Evolutionary conservation across 2,113 vertebrate species (phyloP).

Genomic region (Xenopus tropicalis): DNA sequence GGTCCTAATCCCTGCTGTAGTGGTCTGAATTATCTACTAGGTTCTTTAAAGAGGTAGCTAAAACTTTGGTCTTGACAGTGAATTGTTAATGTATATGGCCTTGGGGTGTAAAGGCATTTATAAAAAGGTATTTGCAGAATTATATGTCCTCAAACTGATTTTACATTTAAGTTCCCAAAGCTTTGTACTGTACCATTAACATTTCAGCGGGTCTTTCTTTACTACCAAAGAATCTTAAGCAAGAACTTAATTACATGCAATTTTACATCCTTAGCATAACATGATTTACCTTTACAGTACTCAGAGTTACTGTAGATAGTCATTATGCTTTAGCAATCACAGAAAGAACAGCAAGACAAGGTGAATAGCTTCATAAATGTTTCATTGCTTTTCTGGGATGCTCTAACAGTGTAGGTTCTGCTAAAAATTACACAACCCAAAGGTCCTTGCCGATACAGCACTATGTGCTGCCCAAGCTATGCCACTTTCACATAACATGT

Average conservation of each 20-base stretch:
- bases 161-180: conserved; percentile 16
- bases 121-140: too few species aligned
- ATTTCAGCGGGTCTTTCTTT: conserved; percentile 15
- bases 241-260: conserved; percentile 25
- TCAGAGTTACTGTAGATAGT: conserved; percentile 8
- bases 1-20: too few species aligned
- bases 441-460: too few species aligned
- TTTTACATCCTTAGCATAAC: conserved; percentile 19
- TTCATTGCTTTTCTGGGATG: conserved; percentile 31
- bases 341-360: conserved; percentile 15
- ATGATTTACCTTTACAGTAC: conserved; percentile 28
- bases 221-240: conserved; percentile 20
- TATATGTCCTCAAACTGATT: background rate
- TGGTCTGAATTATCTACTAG: too few species aligned
- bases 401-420: background rate
- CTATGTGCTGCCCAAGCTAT: too few species aligned
- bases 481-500: too few species aligned
- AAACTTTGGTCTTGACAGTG: too few species aligned
- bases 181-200: conserved; percentile 18
- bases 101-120: too few species aligned
- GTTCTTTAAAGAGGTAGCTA: too few species aligned
- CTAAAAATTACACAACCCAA: background rate
- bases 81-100: too few species aligned
- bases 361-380: conserved; percentile 18
- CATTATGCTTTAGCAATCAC: conserved; percentile 25